Conservation (phyloP, 2,113 vertebrate species). For the Muntiacus reevesi region DNA sequence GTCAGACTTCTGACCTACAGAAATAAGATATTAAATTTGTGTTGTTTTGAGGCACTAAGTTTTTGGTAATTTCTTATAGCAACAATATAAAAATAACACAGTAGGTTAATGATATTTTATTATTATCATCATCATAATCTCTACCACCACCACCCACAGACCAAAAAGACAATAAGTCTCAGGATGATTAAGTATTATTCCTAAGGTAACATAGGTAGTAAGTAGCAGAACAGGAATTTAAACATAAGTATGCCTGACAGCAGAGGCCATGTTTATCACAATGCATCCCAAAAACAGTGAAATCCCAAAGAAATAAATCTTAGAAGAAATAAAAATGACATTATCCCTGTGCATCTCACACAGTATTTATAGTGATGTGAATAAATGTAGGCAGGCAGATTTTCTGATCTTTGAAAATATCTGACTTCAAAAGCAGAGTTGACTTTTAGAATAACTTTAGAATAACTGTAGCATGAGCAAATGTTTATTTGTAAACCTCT, state of each 20-base stretch:
- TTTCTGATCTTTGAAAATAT: background rate
- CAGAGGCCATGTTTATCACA: background rate
- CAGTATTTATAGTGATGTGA: background rate
- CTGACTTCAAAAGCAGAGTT: background rate
- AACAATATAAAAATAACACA: background rate
- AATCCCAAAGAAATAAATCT: background rate
- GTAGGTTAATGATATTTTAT: background rate
- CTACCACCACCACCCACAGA: background rate
- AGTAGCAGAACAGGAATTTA: background rate
- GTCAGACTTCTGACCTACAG: background rate
- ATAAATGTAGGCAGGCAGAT: background rate
- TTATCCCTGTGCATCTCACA: background rate
- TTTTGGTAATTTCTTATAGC: background rate
- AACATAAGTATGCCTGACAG: background rate
- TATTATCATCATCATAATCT: background rate
- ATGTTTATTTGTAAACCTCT: background rate
- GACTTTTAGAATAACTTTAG: conserved; percentile 6
- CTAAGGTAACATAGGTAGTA: background rate
- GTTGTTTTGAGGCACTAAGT: background rate
- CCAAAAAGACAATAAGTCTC: background rate
- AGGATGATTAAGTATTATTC: background rate
- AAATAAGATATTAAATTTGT: background rate
- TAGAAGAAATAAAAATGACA: background rate
- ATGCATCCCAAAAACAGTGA: background rate
- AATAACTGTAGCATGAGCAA: background rate